Base-by-base conservation (phyloP, 1,140 invertebrate species). In the Eueides isabella region DNA sequence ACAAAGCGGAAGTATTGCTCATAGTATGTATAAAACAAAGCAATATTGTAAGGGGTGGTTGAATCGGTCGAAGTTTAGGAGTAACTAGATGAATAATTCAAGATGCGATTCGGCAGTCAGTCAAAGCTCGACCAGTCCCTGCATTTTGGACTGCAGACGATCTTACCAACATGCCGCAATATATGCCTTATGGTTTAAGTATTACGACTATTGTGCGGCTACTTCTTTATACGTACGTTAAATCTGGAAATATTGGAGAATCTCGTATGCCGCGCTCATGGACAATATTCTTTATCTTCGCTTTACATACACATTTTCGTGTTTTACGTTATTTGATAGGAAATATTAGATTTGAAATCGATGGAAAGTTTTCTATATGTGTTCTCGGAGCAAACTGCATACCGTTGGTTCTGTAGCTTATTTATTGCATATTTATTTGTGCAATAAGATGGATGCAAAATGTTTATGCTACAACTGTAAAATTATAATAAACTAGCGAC, bases 71-170 rank as follows among this genome's bases (percentile, higher is more conserved):
- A 87, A 86, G 78, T 85, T 89, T 82, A 73, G 82, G 71, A 81
- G 78, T 76, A 72, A 73, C 77, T 77, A 80, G 83, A 91, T 91
- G 89, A 89, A 91, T 91, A 85, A 91, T 91, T 89, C 89, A 91
- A 74, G 61, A 77, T 83, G 78, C 84, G 87, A 82, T 83, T 82
- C 79, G 80, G 85, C 85, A 86, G 87, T 88, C 82, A 85, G 82
- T 91, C 89, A 89, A 81, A 81, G 67, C 72, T 41, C 67, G 77
- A 76, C 65, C 73, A 82, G 67, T 75, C 78, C 83, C 68, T 89
- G 87, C 86, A 88, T 88, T 86, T 82, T 76, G 55, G 29, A 68
- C 74, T 63, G 30, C 30, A 67, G 70, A 62, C 74, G 26, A 64
- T 61, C 35, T 6, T 16, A 64, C n/a, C 26, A 61, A 72, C 16